Conservation (phyloP, 2,797 vertebrate genomes). For the Acropternis orthonyx region DNA sequence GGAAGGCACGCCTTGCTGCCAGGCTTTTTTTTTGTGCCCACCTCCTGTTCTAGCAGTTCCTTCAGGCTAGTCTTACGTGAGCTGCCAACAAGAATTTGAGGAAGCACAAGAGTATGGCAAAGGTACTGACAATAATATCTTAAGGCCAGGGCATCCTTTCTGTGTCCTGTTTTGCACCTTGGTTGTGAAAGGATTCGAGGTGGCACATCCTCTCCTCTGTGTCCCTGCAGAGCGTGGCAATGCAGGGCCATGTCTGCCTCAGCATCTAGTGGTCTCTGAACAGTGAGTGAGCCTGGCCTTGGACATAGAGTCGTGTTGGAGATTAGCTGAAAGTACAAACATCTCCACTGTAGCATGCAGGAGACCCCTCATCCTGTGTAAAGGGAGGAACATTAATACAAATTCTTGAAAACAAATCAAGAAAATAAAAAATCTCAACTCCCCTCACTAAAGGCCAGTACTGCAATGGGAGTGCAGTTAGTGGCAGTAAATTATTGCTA, state of each 20-base stretch:
- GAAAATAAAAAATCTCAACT: neutral
- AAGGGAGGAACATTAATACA: neutral
- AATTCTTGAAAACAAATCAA: neutral
- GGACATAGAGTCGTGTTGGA: neutral
- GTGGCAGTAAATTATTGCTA: neutral
- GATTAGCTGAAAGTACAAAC: neutral
- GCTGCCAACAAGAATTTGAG: neutral
- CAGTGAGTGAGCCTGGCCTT: neutral
- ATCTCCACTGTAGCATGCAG: neutral
- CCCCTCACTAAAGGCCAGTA: neutral
- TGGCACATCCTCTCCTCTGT: neutral
- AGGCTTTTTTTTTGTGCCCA: neutral
- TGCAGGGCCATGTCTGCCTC: neutral
- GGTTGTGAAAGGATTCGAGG: neutral
- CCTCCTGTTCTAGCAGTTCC: neutral
- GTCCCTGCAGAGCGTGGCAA: neutral
- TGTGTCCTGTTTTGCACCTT: neutral
- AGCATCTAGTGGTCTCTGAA: neutral
- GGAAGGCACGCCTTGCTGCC: neutral
- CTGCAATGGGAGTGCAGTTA: neutral
- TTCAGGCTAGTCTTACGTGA: neutral
- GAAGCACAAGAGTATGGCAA: neutral
- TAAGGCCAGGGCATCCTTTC: neutral
- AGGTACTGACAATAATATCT: neutral
- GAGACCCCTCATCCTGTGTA: neutral